These are phyloP conservation scores for Ahaetulla prasina DNA, from an alignment of 2,113 vertebrate species.

Conservation along the genomic window DNA sequence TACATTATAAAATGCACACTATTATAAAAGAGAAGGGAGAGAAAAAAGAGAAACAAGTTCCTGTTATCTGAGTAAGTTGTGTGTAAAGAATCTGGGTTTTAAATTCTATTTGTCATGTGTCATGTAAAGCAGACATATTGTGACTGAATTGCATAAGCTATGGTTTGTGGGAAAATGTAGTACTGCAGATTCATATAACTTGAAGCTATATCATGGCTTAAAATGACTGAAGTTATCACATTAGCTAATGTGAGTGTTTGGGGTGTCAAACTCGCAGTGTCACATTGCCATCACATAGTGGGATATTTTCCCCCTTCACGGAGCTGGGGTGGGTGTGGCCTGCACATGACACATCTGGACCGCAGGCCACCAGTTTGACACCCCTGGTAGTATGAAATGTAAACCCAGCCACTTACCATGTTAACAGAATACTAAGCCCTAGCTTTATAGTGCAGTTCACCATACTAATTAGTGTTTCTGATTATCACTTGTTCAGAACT, in stretches of 20 bases:
- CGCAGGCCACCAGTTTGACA: too few relatives aligned
- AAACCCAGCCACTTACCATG: background rate
- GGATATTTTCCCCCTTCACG: too few relatives aligned
- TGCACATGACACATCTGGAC: too few relatives aligned
- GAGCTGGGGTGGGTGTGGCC: too few relatives aligned
- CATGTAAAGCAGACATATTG: background rate
- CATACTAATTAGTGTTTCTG: background rate
- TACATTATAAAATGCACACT: background rate
- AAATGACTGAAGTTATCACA: background rate
- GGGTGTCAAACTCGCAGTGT: too few relatives aligned
- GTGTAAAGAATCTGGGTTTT: background rate
- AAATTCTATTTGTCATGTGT: background rate
- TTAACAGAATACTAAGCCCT: background rate
- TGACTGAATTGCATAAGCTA: background rate
- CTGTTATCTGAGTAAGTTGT: background rate
- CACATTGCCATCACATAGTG: too few relatives aligned
- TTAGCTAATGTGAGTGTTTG: background rate
- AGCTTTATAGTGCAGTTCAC: background rate
- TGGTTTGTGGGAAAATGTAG: background rate
- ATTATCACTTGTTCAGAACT: background rate
- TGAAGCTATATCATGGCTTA: background rate
- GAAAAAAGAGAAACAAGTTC: background rate
- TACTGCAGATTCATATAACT: background rate
- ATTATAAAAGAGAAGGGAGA: background rate
- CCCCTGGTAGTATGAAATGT: background rate